Evolutionary conservation across 2,113 vertebrate genomes (phyloP).

Genomic region (Antechinus flavipes): DNA sequence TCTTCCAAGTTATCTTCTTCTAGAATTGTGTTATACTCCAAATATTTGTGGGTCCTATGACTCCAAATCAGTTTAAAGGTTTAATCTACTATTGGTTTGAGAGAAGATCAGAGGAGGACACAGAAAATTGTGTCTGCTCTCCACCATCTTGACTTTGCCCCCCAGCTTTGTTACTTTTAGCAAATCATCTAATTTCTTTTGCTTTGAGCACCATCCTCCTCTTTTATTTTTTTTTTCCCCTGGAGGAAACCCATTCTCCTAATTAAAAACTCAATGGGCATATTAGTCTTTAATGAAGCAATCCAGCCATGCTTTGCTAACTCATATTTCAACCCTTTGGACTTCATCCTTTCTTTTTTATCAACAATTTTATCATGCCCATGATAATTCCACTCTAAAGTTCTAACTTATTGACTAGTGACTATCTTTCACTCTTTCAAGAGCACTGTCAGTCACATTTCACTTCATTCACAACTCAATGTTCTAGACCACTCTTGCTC

Average conservation of each 20-base stretch:
- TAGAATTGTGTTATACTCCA: too few species aligned
- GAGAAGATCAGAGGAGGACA: too few species aligned
- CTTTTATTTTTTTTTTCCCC: too few species aligned
- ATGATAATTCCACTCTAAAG: not conserved
- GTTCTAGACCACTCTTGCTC: not conserved
- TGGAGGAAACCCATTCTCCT: not conserved
- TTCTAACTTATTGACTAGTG: not conserved
- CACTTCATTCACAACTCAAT: not conserved
- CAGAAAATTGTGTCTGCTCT: too few species aligned
- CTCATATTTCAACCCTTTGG: not conserved
- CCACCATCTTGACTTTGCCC: too few species aligned
- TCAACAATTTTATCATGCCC: not conserved
- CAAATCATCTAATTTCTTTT: not conserved
- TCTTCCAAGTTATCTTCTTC: too few species aligned
- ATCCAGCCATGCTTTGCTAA: not conserved
- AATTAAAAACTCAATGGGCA: not conserved
- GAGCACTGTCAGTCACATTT: not conserved
- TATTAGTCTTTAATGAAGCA: rapidly evolving
- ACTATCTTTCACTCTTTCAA: not conserved
- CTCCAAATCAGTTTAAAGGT: too few species aligned
- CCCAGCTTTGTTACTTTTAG: not conserved
- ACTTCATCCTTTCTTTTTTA: not conserved
- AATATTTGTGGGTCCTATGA: too few species aligned
- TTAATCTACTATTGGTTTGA: too few species aligned
- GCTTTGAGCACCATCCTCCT: not conserved